Evolutionary conservation across 2,797 vertebrate genomes (phyloP), one percentile per base, ranked within the genome.

Genomic region (Chelmon rostratus): DNA sequence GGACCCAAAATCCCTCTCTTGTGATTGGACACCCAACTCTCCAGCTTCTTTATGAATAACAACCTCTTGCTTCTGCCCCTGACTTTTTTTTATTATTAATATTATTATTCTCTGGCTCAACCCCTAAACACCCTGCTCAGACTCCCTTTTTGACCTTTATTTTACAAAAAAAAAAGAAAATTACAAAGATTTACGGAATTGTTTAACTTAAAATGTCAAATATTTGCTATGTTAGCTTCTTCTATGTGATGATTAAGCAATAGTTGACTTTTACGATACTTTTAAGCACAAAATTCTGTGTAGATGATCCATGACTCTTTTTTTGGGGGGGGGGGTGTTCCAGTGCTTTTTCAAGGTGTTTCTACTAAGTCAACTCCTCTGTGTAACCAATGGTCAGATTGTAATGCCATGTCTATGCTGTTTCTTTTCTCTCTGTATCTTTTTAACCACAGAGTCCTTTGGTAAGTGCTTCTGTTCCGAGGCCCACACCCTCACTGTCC

Each of bases 371-470:
- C 95, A 96, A 94, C 91, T 90, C 90, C 92, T 96, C 94, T 95
- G 94, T 98, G 92, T 94, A 95, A 96, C 78, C 86, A 91, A 68
- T 90, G 85, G 92, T 91, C 91, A 73, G 88, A 96, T 95, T 96
- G 95, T 98, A 97, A 98, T 98, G 96, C 97, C 96, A 96, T 98
- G 96, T 98, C 97, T 98, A 96, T 99, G 97, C 97, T 99, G 97
- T 99, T 95, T 99, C 96, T 99, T 97, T 97, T 98, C 97, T 99
- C 96, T 99, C 96, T 98, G 96, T 99, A 97, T 99, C 93, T 97
- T 97, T 98, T 97, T 99, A 93, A 92, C 98, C 96, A 97, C 98
- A 99, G 98, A 99, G 97, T 99, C 98, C 95, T 99, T 99, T 98
- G 98, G 98, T 99, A 99, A 99, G 98, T 99, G 96, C 96, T 97